Base-by-base conservation (phyloP, 2,797 vertebrate genomes). In the Eremophila alpestris region DNA sequence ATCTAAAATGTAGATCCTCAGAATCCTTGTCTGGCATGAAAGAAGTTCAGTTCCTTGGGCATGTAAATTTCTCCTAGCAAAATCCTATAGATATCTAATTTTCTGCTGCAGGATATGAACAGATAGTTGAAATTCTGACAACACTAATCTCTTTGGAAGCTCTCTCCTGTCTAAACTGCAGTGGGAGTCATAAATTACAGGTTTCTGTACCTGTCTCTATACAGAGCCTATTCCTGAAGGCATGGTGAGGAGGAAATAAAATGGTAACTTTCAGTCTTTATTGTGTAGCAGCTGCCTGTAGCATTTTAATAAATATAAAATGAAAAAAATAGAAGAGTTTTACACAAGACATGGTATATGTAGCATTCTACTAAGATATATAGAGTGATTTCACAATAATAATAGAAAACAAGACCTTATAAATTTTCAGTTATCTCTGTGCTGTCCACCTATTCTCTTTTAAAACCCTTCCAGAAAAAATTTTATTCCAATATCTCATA, bases 61-160 rank as follows among this genome's bases (percentile, higher is more conserved):
- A 69, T 64, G 36, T 81, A 87, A 90, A 93, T 88, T 86, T 76
- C 34, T 89, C 49, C 48, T 29, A 75, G 74, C 17, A 81, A 83
- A 93, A 83, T 93, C 62, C 59, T 92, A 71, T 64, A 81, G 73
- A 52, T 80, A 64, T 7, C 62, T 91, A 75, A 70, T 93, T 81
- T 92, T 88, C 54, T 13, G 5, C 77, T 87, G 30, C 40, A 49
- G 48, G 63, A 10, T 55, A 78, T 65, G 77, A 94, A 71, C 24
- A 68, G 73, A 75, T 34, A 85, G 88, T 56, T 95, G 62, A 90
- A 89, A 81, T 85, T 91, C 77, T 93, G 88, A 91, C 85, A 93
- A 19, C 41, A 22, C 16, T 92, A 81, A 90, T 93, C 83, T 93
- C 14, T 92, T 90, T 65, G 46, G 65, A 86, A 88, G 41, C 6